Evolutionary conservation across 1,140 invertebrate species (phyloP), one percentile per base, ranked within the genome.

Genomic region (Triops cancriformis): DNA sequence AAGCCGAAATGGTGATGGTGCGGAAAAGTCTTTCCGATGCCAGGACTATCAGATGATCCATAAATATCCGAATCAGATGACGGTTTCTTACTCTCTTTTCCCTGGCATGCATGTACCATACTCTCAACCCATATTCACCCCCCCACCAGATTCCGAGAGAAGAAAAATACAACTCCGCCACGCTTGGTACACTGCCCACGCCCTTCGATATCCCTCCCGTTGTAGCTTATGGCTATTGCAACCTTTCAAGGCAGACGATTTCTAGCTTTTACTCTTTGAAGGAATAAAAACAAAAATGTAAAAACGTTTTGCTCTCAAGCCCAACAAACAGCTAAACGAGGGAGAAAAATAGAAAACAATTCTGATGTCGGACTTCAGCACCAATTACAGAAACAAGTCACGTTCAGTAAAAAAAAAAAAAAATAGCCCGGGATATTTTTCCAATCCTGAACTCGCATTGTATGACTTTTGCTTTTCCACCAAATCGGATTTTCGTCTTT

Each of bases 281-380:
- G 23, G 51, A 64, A 64, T 18, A 18, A 18, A 64, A 64, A 64
- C 5, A 14, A 64, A 23, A 64, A 64, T 18, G 18, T n/a, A 64
- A 23, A 18, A 18, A 18, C 14, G 23, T 18, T 18, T 64, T 64
- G 51, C 23, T 64, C 23, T 64, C 23, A 10, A 64, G 18, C 31
- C 31, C 31, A 64, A 64, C 23, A 64, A 64, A 64, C 0, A 64
- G n/a, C 18, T n/a, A 64, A 23, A 64, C 18, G 23, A 64, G 51
- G 51, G 51, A 64, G 23, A 23, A 64, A 23, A 64, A n/a, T 18
- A 64, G 23, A 10, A 10, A 64, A 23, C 14, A 64, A 18, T n/a
- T 64, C 51, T 64, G 51, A 64, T 64, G 51, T 64, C 23, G 51
- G 51, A 64, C 51, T 64, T 64, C 51, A 64, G 51, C 51, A 64